Evolutionary conservation across 2,797 vertebrate species (phyloP).

Genomic region (Sebastes aleutianus): DNA sequence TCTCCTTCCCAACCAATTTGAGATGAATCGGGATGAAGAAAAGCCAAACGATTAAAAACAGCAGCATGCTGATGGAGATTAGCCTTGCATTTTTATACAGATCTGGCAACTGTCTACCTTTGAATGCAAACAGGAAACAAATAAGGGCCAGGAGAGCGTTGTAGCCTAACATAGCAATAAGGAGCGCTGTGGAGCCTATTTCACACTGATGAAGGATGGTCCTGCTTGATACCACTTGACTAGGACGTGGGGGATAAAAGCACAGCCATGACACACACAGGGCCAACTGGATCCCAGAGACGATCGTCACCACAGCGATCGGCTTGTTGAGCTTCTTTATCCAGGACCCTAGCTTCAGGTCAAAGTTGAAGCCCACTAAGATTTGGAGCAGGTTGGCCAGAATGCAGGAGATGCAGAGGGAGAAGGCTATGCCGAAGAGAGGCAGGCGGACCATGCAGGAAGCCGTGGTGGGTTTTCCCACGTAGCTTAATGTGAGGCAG

Average conservation of each 20-base stretch:
- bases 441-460: constrained; percentile 58
- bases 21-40: constrained; percentile 69
- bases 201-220: constrained; percentile 44
- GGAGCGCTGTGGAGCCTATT: neutral
- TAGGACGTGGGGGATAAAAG: neutral
- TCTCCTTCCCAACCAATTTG: constrained; percentile 26
- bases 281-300: constrained; percentile 56
- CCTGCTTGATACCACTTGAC: accelerated
- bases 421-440: constrained; percentile 64
- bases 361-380: constrained; percentile 67
- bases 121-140: constrained; percentile 70
- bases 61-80: constrained; percentile 68
- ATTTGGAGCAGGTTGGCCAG: constrained; percentile 76
- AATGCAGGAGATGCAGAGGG: constrained; percentile 74
- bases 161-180: constrained; percentile 56
- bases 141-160: constrained; percentile 48
- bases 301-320: constrained; percentile 29
- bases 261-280: constrained; percentile 60
- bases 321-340: constrained; percentile 62
- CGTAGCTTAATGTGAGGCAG: constrained; percentile 41
- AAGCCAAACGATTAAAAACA: constrained; percentile 73
- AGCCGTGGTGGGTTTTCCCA: constrained; percentile 17
- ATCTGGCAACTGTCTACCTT: constrained; percentile 67
- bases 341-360: neutral
- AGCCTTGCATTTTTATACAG: constrained; percentile 72